A percentile compares a stretch with the other conserved stretches of the same genome.
Evolutionary conservation across 2,113 vertebrate species (phyloP).

Genomic region (Rhynchopsitta pachyrhyncha): DNA sequence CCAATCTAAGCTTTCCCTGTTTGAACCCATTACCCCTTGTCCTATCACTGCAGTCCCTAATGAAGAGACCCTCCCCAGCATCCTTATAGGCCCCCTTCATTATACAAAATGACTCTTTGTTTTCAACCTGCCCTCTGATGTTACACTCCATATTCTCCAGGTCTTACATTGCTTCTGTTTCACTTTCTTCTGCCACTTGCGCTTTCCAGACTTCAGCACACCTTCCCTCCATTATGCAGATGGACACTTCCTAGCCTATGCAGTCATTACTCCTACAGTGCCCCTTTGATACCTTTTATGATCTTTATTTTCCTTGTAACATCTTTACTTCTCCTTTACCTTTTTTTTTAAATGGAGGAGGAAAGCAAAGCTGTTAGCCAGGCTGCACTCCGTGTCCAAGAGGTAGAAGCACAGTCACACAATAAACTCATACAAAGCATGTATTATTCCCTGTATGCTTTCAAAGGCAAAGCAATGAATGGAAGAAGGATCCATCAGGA

Average conservation of each 20-base stretch:
- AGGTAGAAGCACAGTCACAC: neutral
- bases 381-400: neutral
- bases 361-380: neutral
- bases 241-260: accelerated
- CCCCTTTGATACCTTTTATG: neutral
- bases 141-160: neutral
- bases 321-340: neutral
- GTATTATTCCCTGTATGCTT: neutral
- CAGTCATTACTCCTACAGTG: neutral
- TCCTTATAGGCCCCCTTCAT: neutral
- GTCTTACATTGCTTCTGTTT: neutral
- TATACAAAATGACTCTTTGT: neutral
- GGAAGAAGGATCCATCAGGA: neutral
- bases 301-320: neutral
- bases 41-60: too few species aligned
- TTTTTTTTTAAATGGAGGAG: neutral
- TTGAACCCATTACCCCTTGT: too few species aligned
- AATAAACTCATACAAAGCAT: neutral
- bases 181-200: neutral
- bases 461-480: neutral
- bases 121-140: neutral
- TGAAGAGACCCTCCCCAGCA: too few species aligned
- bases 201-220: neutral
- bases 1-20: too few species aligned
- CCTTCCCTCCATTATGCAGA: neutral